These are phyloP conservation scores for Manacus vitellinus DNA, from an alignment of 2,113 vertebrate species.

Conservation along the genomic window DNA sequence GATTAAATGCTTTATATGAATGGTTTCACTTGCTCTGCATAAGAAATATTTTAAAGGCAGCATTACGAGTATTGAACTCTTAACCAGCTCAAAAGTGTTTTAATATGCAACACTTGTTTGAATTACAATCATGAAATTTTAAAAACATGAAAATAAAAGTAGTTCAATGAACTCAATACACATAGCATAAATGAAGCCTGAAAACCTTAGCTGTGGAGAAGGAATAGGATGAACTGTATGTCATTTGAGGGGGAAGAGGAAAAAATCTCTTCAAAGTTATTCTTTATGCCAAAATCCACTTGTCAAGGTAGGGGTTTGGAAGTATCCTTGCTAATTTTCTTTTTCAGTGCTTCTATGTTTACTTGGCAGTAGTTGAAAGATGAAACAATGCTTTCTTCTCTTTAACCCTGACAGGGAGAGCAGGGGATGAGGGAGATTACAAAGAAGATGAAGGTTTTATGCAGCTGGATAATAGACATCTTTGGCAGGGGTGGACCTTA, in stretches of 20 bases:
- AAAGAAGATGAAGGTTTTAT: not conserved
- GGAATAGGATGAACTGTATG: not conserved
- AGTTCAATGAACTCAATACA: not conserved
- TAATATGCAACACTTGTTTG: not conserved
- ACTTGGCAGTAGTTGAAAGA: not conserved
- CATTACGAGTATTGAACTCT: conserved; percentile 20
- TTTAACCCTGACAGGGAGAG: not conserved
- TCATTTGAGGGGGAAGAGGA: not conserved
- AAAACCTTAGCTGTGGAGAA: not conserved
- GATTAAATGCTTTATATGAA: not conserved
- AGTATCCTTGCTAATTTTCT: not conserved
- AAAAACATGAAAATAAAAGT: not conserved
- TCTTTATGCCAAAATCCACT: not conserved
- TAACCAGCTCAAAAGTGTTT: not conserved
- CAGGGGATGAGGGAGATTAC: not conserved
- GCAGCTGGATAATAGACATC: not conserved
- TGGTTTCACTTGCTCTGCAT: not conserved
- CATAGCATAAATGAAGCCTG: not conserved
- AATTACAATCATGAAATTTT: not conserved
- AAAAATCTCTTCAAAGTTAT: not conserved
- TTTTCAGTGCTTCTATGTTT: not conserved
- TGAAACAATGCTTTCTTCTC: not conserved
- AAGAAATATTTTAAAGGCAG: conserved; percentile 20
- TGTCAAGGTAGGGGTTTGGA: not conserved
- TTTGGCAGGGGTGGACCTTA: not conserved